phyloP scores from a whole-genome alignment of 1,140 invertebrate species.

The Drosophila pallidifrons region DNA sequence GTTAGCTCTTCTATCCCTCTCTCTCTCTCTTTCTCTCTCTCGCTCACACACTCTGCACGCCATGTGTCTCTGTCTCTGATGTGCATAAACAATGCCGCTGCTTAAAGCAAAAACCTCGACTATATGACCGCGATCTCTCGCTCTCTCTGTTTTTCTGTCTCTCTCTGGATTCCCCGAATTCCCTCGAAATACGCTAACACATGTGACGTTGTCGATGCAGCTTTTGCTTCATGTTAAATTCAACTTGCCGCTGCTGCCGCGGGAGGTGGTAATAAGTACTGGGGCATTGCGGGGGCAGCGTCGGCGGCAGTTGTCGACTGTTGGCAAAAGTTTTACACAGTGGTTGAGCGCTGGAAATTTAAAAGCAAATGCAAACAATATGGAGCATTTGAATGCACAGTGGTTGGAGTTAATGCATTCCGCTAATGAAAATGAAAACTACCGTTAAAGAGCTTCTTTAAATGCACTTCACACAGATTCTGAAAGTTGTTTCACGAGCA shows the following conservation, averaged over 20 bases:
- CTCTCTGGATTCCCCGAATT: slow-evolving; percentile 25
- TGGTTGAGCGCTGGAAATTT: slow-evolving; percentile 65
- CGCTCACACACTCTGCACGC: neutral
- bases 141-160: neutral
- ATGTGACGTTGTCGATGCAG: slow-evolving; percentile 53
- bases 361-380: slow-evolving; percentile 78
- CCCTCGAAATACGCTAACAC: slow-evolving; percentile 36
- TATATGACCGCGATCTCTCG: slow-evolving; percentile 22
- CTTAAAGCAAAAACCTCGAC: slow-evolving; percentile 62
- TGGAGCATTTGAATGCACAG: slow-evolving; percentile 69
- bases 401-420: slow-evolving; percentile 30
- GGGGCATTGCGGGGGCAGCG: slow-evolving; percentile 1
- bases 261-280: neutral
- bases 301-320: slow-evolving; percentile 21
- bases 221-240: slow-evolving; percentile 65
- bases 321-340: slow-evolving; percentile 65
- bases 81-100: slow-evolving; percentile 65
- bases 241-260: slow-evolving; percentile 34
- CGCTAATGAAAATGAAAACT: slow-evolving; percentile 2
- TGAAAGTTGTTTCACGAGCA: too few relatives aligned
- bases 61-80: slow-evolving; percentile 4
- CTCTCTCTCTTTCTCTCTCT: neutral
- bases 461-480: neutral
- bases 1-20: slow-evolving; percentile 27
- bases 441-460: neutral